Conservation (phyloP, 2,888 invertebrate species). For the Leptinotarsa juncta region DNA sequence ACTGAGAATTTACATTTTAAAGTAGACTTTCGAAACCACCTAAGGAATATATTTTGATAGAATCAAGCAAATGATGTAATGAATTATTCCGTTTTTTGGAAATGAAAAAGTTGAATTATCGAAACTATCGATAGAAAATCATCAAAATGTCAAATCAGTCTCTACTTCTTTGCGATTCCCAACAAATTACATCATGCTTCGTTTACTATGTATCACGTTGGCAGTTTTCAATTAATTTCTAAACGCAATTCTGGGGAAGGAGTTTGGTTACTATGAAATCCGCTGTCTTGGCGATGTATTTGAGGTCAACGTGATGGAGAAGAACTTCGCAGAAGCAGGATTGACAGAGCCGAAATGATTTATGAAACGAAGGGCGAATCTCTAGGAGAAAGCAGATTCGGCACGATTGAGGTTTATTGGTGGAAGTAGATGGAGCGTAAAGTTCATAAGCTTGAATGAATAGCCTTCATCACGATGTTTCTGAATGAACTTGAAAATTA, state of each 20-base stretch:
- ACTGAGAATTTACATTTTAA: no score
- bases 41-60: no score
- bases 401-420: not conserved
- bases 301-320: not conserved
- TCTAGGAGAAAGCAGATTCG: not conserved
- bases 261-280: not conserved
- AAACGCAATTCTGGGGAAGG: not conserved
- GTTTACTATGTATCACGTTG: not conserved
- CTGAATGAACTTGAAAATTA: not conserved
- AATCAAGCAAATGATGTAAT: no score
- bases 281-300: not conserved
- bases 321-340: not conserved
- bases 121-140: no score
- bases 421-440: not conserved
- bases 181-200: not conserved
- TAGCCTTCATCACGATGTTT: not conserved
- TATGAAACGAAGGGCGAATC: not conserved
- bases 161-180: not conserved
- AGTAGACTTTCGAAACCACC: no score
- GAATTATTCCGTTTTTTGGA: no score
- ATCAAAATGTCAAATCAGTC: no score
- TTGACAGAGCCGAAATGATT: slow-evolving; percentile 6
- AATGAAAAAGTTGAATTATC: no score
- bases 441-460: slow-evolving; percentile 9
- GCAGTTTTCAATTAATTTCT: slow-evolving; percentile 3